Percentiles rank a stretch among this genome's conserved stretches.
These are phyloP conservation scores for Sorex maritimensis DNA, from an alignment of 2,797 vertebrate species.

Conservation along the genomic window DNA sequence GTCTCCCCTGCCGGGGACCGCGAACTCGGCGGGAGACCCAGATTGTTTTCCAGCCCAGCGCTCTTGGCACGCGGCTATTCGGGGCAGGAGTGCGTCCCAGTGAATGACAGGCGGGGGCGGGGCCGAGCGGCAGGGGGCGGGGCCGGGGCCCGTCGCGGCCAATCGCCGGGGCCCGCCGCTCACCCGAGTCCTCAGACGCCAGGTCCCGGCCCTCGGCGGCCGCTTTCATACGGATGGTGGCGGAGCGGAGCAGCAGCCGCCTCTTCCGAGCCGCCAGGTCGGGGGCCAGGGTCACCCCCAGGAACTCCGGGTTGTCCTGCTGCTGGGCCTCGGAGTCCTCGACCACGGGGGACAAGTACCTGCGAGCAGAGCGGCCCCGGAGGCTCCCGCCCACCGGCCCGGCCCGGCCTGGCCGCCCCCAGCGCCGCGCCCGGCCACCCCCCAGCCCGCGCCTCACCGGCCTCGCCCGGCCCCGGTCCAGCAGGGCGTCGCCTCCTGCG, in stretches of 20 bases:
- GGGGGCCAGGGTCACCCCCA: slow-evolving; percentile 91
- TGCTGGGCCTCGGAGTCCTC: slow-evolving; percentile 93
- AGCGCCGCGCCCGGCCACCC: fast-evolving
- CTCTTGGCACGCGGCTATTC: too few species aligned
- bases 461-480: slow-evolving; percentile 95
- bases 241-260: slow-evolving; percentile 94
- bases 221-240: slow-evolving; percentile 93
- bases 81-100: too few species aligned
- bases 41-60: too few species aligned
- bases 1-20: not conserved
- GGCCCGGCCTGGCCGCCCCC: not conserved
- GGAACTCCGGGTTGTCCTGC: slow-evolving; percentile 95
- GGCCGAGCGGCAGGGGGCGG: not conserved
- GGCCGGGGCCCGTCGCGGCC: not conserved
- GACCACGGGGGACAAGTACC: slow-evolving; percentile 94
- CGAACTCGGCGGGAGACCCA: not conserved
- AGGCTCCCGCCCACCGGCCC: not conserved
- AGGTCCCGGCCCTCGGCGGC: slow-evolving; percentile 94
- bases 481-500: slow-evolving; percentile 93
- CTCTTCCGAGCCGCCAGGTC: slow-evolving; percentile 93
- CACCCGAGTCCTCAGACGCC: slow-evolving; percentile 94
- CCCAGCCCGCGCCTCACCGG: slow-evolving; percentile 87
- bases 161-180: slow-evolving; percentile 79
- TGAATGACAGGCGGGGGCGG: not conserved
- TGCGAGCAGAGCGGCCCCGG: slow-evolving; percentile 77